These are phyloP conservation scores for Cyrtonyx montezumae DNA, from an alignment of 2,113 vertebrate genomes.

Conservation along the genomic window DNA sequence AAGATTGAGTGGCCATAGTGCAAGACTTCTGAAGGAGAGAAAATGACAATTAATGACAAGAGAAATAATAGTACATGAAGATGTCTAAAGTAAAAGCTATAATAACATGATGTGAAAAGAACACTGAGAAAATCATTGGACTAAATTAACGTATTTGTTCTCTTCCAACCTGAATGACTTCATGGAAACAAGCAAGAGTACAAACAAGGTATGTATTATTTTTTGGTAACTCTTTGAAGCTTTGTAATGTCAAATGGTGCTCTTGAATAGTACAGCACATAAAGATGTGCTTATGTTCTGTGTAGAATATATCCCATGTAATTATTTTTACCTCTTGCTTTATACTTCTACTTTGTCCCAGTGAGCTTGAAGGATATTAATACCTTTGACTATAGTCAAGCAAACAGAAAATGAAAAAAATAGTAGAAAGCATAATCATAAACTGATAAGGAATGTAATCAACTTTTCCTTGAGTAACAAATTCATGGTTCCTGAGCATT, in stretches of 20 bases:
- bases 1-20: neutral
- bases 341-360: neutral
- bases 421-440: neutral
- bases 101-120: neutral
- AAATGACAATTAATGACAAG: neutral
- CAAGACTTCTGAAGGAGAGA: neutral
- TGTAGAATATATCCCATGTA: neutral
- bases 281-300: neutral
- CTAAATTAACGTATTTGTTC: neutral
- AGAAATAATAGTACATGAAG: neutral
- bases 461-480: neutral
- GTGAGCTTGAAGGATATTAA: neutral
- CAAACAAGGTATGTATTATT: neutral
- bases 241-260: accelerated
- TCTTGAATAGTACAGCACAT: neutral
- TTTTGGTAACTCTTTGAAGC: neutral
- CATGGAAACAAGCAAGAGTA: neutral
- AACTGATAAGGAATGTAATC: neutral
- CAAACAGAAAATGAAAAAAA: neutral
- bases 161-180: neutral
- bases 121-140: neutral
- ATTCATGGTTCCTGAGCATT: accelerated
- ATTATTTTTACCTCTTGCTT: neutral
- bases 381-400: neutral
- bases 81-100: neutral